Base-by-base conservation (phyloP, 2,113 vertebrate genomes). In the Otocyon megalotis region DNA sequence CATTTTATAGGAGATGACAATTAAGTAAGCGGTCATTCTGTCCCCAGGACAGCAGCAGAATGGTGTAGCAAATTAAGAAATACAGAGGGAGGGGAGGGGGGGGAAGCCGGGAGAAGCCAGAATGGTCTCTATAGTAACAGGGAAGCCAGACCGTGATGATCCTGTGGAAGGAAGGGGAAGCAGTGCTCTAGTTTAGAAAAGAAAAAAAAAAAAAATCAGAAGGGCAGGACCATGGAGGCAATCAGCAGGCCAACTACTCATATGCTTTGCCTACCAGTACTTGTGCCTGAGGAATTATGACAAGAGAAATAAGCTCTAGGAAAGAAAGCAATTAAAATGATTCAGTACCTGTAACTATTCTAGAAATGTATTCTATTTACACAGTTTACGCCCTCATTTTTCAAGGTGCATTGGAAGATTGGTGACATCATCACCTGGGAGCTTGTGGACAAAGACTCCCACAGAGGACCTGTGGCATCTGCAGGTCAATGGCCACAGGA, bases 41-140 rank as follows among this genome's bases (percentile, higher is more conserved):
- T 96, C 96, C 85, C 86, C 96, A 97, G 56, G 65, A 97, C 91
- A 98, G 97, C 69, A 77, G 54, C 58, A 53, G 56, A 77, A 94
- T 54, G 26, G 30, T 93, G 24, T 65, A 85, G 32, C 3, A n/a
- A 97, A 96, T 96, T 90, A 96, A 97, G 86, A 94, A 96, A 92
- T 77, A 63, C 11, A 6, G 82, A 81, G 79, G 86, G 91, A 92
- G 50, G 35, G 81, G 37, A 60, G 9, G 35, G 54, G 26, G 96
- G 19, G 19, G 63, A 62, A 74, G 43, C 84, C 2, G 88, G 95
- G 84, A 19, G 76, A 89, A 93, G 79, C 58, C 63, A 96, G 83
- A 48, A 56, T 7, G 20, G 30, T 92, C 87, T 88, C 93, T 85
- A 96, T 97, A 96, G 88, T 76, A 97, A 97, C 93, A 13, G 93